Evolutionary conservation across 2,888 invertebrate genomes (phyloP).

Genomic region (Acanthopleura granulata): DNA sequence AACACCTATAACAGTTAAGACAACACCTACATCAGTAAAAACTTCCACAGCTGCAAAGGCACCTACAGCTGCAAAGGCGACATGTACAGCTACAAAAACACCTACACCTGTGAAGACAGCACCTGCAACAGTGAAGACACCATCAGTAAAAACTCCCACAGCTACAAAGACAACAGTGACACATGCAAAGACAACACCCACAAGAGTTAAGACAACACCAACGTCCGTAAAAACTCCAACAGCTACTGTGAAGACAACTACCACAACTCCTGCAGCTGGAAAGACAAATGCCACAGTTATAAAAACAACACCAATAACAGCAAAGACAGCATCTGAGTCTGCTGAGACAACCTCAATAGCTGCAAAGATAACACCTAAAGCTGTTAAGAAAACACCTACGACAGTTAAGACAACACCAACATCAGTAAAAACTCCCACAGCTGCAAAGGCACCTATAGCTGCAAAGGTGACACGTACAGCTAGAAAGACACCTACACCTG

Average conservation of each 20-base stretch:
- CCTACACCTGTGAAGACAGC: not conserved
- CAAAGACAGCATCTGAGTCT: not conserved
- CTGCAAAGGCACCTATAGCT: not conserved
- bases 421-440: not conserved
- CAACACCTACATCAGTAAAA: not conserved
- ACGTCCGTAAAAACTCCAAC: not conserved
- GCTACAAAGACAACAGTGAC: not conserved
- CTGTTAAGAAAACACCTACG: not conserved
- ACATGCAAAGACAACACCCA: not conserved
- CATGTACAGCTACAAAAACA: not conserved
- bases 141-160: not conserved
- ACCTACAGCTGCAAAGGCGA: not conserved
- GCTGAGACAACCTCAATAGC: not conserved
- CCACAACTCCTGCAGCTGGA: not conserved
- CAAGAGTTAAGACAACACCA: not conserved
- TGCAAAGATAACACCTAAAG: not conserved
- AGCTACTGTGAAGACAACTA: not conserved
- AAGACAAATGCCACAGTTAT: not conserved
- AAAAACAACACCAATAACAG: not conserved
- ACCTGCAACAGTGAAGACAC: not conserved
- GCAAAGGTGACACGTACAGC: not conserved
- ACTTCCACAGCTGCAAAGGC: not conserved
- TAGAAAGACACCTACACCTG: not conserved
- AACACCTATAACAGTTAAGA: not conserved
- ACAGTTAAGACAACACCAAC: not conserved